Conservation (phyloP, 2,113 vertebrate genomes). For the Craseonycteris thonglongyai region DNA sequence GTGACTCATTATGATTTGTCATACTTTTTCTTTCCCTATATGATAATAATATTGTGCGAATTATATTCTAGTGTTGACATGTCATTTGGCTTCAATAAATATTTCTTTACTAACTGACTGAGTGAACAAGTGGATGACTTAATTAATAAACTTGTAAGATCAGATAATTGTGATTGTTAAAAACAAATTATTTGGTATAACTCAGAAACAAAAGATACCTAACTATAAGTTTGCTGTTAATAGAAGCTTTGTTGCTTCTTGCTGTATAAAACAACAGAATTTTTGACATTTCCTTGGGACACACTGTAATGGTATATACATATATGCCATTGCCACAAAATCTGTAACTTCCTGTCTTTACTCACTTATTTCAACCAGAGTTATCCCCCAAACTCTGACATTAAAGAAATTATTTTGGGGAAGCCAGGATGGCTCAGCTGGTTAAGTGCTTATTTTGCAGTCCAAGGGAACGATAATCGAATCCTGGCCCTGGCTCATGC, state of each 20-base stretch:
- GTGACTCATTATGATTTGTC: background rate
- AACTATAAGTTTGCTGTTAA: background rate
- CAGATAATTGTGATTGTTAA: background rate
- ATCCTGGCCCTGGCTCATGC: too few relatives aligned
- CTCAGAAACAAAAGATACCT: background rate
- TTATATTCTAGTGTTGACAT: background rate
- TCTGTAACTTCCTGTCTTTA: background rate
- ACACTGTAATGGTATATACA: background rate
- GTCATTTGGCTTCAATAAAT: background rate
- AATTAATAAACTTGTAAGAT: background rate
- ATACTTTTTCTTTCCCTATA: background rate
- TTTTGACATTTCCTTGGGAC: background rate
- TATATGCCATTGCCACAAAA: background rate
- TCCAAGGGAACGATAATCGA: too few relatives aligned
- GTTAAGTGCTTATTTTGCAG: too few relatives aligned
- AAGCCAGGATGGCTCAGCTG: too few relatives aligned
- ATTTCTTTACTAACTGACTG: background rate
- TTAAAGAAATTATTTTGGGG: background rate
- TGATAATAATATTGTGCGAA: background rate
- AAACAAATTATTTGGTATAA: background rate
- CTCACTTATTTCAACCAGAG: background rate
- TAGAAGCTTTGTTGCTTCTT: background rate
- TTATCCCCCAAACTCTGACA: background rate
- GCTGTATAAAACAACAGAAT: background rate
- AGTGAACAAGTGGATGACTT: background rate